Base-by-base conservation (phyloP, 2,113 vertebrate genomes). In the Scolopax mira region DNA sequence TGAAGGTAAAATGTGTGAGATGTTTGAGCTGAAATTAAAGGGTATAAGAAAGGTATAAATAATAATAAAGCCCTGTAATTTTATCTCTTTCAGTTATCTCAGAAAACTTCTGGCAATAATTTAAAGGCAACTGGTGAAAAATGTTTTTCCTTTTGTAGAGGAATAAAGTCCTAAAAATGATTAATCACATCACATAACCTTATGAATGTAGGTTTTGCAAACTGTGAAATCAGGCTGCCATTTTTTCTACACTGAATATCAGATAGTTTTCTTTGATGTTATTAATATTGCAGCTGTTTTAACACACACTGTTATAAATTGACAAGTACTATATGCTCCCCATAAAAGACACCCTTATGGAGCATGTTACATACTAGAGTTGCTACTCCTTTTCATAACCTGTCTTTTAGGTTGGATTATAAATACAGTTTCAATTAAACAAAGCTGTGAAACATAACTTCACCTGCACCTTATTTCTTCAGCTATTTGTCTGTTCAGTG, bases 1-100 rank as follows among this genome's bases (percentile, higher is more conserved):
- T 86, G 60, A 78, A 92, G 67, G 66, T 39, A 64, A 5, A 81
- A 81, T 13, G 10, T 61, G 41, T 35, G 65, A 94, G 58, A 49
- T 37, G 31, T 82, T 91, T 73, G 58, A 93, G 55, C 69, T 85
- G 80, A 77, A 89, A 92, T 94, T 92, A 71, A 92, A 72, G 81
- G 65, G n/a, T 0, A 3, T 52, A 65, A 78, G 49, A 73, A 84
- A 86, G 57, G 22, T 69, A 82, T 72, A 95, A 94, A 94, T 90
- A 93, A 95, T 90, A 79, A 85, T 83, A 87, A 79, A 79, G 31
- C 0, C 0, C 6, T 1, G 33, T 57, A 75, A 78, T 87, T 84
- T n/a, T 52, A 52, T 72, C 66, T 72, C 24, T 81, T 51, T 58
- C 37, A 5, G 61, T 71, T 79, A 79, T 44, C 84, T 90, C 42